Base-by-base conservation (phyloP, 2,888 invertebrate species). In the Pollenia griseotomentosa region DNA sequence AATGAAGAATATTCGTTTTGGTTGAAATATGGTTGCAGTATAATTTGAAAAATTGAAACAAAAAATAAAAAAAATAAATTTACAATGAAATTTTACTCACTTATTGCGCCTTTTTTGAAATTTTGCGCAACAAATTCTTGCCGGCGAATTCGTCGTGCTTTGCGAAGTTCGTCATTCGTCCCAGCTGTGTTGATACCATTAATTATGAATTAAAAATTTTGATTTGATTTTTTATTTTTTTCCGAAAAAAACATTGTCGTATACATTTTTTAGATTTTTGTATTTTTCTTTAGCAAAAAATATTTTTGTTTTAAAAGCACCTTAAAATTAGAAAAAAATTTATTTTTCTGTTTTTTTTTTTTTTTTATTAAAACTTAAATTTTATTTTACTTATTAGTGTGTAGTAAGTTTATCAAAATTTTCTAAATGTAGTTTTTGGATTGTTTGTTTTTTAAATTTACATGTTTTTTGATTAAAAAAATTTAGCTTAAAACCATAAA, bases 381-480 rank as follows among this genome's bases (percentile, higher is more conserved):
- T 40, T 66, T 42, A 66, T 74, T 79, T 57, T 53, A 63, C 23
- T 19, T 19, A 33, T 66, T 61, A 68, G 40, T 40, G 73, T 44
- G 16, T 46, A 33, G 33, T 33, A 33, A 33, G 11, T 80, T 55
- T 71, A 77, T 86, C 55, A 78, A 80, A 87, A 84, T 78, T 82
- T 74, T 53, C 87, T 87, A 87, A 84, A 87, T 68, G 59, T 87
- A 87, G 70, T 87, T 87, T 87, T 87, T 87, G 87, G 87, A 78
- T 81, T 81, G 71, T 63, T 84, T 79, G 51, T 63, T 16, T 71
- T 66, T 42, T 16, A 83, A 78, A 80, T 83, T 71, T 80, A 86
- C 73, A 79, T 23, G 5, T 55, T 12, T 33, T 59, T 33, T 48
- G 14, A 33, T 42, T 33, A 14, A 48, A 23, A 19, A 2, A 53